These are phyloP conservation scores for Tetranychus urticae DNA, from an alignment of 1,140 invertebrate genomes.

Conservation along the genomic window DNA sequence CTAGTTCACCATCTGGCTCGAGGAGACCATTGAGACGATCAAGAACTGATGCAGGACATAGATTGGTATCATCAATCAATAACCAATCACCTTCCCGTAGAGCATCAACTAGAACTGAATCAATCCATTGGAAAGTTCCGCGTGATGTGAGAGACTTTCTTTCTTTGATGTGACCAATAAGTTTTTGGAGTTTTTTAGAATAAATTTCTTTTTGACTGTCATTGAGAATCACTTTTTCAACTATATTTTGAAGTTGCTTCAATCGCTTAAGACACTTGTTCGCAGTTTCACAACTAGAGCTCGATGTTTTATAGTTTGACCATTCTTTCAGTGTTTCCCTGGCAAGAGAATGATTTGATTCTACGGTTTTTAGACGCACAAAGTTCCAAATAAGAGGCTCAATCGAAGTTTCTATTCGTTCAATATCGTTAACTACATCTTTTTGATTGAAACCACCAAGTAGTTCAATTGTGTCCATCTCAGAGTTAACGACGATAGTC, in stretches of 20 bases:
- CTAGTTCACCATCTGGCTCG: constrained; percentile 69
- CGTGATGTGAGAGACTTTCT: constrained; percentile 29
- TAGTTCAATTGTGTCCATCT: constrained; percentile 84
- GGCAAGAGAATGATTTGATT: background rate
- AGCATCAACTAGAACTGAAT: constrained; percentile 74
- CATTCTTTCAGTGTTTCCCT: background rate
- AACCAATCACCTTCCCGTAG: constrained; percentile 66
- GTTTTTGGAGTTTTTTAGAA: background rate
- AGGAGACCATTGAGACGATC: constrained; percentile 85
- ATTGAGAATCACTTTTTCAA: too few species aligned
- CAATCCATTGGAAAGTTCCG: constrained; percentile 90
- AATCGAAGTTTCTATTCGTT: constrained; percentile 2
- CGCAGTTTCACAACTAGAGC: too few species aligned
- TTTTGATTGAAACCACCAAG: constrained; percentile 91
- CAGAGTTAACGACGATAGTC: constrained; percentile 60
- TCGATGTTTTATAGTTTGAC: background rate
- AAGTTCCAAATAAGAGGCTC: background rate
- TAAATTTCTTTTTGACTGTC: too few species aligned
- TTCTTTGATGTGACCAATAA: background rate
- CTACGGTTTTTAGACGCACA: background rate
- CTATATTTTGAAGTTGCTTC: too few species aligned
- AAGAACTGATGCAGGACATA: constrained; percentile 83
- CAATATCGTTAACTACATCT: constrained; percentile 17
- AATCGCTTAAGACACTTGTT: too few species aligned
- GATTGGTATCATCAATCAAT: constrained; percentile 85